Evolutionary conservation across 2,797 vertebrate species (phyloP), one percentile per base, ranked within the genome.

Genomic region (Periophthalmus magnuspinnatus): DNA sequence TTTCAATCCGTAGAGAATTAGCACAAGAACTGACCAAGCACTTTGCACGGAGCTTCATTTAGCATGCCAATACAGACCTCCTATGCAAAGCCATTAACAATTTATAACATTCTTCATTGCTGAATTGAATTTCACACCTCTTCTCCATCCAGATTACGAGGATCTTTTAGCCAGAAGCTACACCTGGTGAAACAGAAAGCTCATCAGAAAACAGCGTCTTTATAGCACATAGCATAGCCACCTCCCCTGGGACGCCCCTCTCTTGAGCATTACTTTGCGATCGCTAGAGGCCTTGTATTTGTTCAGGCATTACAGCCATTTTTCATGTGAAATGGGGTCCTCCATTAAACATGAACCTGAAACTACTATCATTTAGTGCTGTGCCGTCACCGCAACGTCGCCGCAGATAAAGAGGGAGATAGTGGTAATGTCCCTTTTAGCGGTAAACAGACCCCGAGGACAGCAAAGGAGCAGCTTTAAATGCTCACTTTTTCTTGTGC

Each of bases 291-390:
- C 87, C 68, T 48, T 64, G 80, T 81, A 83, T 86, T 86, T 80
- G 76, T 77, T 70, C 79, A 70, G 66, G 82, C 78, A 80, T 77
- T 78, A 82, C 76, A 54, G 76, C 74, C 74, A 86, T 92, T 88
- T 88, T 84, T 92, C 86, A 87, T 70, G 71, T 84, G 75, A 84
- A 90, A 89, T 86, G 76, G 79, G 78, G 73, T 82, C 78, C 58
- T 90, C 81, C 74, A 89, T 91, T 91, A 91, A 88, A 90, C 82
- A 87, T 77, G 76, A 83, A 85, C 80, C 83, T 78, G 60, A 59
- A 83, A 81, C 69, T 72, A 38, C 72, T 22, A 74, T 87, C 81
- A 75, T 87, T 86, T 82, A 81, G 80, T 71, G 61, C 58, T 78
- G 77, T 72, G 69, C 77, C 80, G 67, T 72, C 71, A 41, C 63